Conservation (phyloP, 2,113 vertebrate species). For the Entelurus aequoreus region DNA sequence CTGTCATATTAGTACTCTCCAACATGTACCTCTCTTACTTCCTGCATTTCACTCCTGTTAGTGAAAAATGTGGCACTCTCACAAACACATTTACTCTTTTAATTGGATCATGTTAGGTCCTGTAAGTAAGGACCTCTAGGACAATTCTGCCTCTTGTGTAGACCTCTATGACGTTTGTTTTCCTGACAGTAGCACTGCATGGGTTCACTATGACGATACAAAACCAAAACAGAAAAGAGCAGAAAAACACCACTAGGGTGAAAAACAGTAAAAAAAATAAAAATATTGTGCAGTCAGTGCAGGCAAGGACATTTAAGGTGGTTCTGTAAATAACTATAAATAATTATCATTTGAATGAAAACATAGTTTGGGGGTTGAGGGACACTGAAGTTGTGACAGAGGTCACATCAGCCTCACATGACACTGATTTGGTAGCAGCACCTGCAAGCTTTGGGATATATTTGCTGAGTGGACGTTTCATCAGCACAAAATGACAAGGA, state of each 20-base stretch:
- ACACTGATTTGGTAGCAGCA: slow-evolving; percentile 26
- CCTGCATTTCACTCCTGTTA: too few relatives aligned
- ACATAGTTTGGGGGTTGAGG: background rate
- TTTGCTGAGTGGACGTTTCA: slow-evolving; percentile 42
- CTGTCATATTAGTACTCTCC: too few relatives aligned
- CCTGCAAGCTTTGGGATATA: slow-evolving; percentile 20
- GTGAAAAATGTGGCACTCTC: too few relatives aligned
- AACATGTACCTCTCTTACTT: too few relatives aligned
- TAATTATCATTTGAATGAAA: background rate
- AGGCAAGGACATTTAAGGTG: slow-evolving; percentile 10
- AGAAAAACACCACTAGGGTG: background rate
- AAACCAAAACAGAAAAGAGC: slow-evolving; percentile 14
- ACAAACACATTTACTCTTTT: background rate
- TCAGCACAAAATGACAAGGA: slow-evolving; percentile 42
- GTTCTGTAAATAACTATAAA: background rate
- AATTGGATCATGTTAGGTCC: slow-evolving; percentile 13
- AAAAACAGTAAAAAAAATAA: slow-evolving; percentile 14
- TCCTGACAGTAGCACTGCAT: slow-evolving; percentile 3
- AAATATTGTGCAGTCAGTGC: background rate
- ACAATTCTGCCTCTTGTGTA: slow-evolving; percentile 1
- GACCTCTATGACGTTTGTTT: slow-evolving; percentile 11
- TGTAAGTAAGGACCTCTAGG: background rate
- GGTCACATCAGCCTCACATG: slow-evolving; percentile 35
- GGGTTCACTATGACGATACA: slow-evolving; percentile 21
- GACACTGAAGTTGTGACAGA: slow-evolving; percentile 2